Base-by-base conservation (phyloP, 2,797 vertebrate genomes). In the Tamandua tetradactyla region DNA sequence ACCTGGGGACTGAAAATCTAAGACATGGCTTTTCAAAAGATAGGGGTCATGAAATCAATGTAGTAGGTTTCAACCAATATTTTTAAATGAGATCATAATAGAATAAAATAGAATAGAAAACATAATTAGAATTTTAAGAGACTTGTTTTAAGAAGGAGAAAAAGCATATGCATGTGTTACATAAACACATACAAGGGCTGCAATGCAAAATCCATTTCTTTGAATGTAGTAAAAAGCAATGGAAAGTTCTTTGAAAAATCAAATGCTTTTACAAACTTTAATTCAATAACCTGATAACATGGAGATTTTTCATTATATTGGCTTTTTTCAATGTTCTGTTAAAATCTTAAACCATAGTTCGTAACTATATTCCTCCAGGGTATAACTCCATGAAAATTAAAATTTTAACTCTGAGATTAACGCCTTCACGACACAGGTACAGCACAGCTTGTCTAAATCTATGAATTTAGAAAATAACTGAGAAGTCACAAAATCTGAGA, bases 201-300 rank as follows among this genome's bases (percentile, higher is more conserved):
- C 40, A 87, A 52, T n/a, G 32, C 76, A 89, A 92, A 15, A 75
- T 18, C 14, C 37, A 86, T 78, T 87, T 49, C 37, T 96, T 44
- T 89, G 17, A 86, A 87, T 37, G 5, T 8, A 83, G 37, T 81
- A 42, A 61, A 75, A 64, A 90, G 94, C 52, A 15, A 20, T 7
- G 52, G 7, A 78, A 89, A 89, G 55, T 94, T 89, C 57, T 69
- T 71, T 95, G 68, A 84, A 95, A 74, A 42, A 90, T 78, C 66
- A 95, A 96, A 89, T 91, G 81, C 17, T 79, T 27, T 55, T 59
- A 59, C 66, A 85, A 93, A 74, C 35, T 17, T 90, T 90, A 87
- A 82, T 69, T 84, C 52, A 87, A 52, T 74, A 94, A 69, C 8
- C 11, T 44, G 62, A 22, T 72, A 91, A 69, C 74, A 87, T 35